Evolutionary conservation across 2,113 vertebrate species (phyloP).

Genomic region (Polypterus senegalus): DNA sequence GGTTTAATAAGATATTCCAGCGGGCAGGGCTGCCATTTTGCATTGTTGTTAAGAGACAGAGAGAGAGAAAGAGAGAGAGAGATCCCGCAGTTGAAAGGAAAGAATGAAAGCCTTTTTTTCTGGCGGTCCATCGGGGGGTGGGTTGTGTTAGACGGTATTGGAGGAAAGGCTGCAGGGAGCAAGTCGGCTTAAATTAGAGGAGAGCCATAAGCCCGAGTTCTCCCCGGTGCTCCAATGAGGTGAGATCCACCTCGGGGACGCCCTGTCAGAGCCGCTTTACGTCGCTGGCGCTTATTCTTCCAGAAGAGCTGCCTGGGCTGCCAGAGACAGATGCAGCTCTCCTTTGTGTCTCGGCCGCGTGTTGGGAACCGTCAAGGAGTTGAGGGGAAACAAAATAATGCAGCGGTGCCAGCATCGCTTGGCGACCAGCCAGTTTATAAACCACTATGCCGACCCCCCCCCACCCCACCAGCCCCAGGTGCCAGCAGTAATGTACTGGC

Average conservation of each 20-base stretch:
- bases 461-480: conserved; percentile 31
- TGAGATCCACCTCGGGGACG: conserved; percentile 49
- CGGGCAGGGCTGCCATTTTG: too few species aligned
- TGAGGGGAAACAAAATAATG: conserved; percentile 60
- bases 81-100: background rate
- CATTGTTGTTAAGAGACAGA: background rate
- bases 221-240: conserved; percentile 30
- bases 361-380: conserved; percentile 71
- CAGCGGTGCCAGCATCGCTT: conserved; percentile 35
- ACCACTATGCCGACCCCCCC: conserved; percentile 27
- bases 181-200: conserved; percentile 62
- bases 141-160: conserved; percentile 31
- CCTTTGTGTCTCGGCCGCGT: conserved; percentile 70
- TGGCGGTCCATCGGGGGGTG: background rate
- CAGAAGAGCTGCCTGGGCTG: conserved; percentile 49
- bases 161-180: conserved; percentile 42
- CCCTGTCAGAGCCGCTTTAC: conserved; percentile 58
- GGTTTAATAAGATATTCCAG: too few species aligned
- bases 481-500: conserved; percentile 85
- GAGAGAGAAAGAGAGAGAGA: background rate
- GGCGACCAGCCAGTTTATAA: conserved; percentile 55
- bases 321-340: conserved; percentile 76
- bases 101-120: too few species aligned
- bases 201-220: conserved; percentile 49
- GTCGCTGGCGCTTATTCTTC: conserved; percentile 33